Conservation (phyloP, 1,140 invertebrate species). For the Watersipora subatra region DNA sequence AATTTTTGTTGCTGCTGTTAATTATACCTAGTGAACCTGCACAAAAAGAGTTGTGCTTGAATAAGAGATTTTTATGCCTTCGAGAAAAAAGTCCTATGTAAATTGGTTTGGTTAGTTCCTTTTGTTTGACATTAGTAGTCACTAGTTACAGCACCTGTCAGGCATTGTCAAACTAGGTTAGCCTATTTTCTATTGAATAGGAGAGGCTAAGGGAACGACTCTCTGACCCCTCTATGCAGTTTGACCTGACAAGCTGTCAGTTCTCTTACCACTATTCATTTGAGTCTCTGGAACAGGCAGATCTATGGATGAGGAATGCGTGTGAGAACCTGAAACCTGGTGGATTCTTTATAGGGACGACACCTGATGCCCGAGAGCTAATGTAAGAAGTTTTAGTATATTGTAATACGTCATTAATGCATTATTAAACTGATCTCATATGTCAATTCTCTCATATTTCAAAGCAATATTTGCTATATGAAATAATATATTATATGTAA, state of each 20-base stretch:
- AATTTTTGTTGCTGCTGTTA: too few species aligned
- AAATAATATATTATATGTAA: too few species aligned
- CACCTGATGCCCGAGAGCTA: slow-evolving; percentile 82
- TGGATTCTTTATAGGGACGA: slow-evolving; percentile 91
- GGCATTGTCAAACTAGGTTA: too few species aligned
- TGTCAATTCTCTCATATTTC: too few species aligned
- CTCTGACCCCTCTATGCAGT: slow-evolving; percentile 52
- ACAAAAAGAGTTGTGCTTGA: too few species aligned
- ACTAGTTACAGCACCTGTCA: too few species aligned
- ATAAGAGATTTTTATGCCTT: too few species aligned
- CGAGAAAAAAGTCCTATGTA: too few species aligned
- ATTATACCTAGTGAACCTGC: too few species aligned
- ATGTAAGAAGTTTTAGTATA: slow-evolving; percentile 54
- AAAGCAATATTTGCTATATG: neutral
- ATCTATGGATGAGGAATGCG: slow-evolving; percentile 82
- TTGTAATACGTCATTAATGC: neutral
- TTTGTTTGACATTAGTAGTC: too few species aligned
- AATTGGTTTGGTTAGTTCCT: too few species aligned
- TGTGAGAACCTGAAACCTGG: slow-evolving; percentile 71
- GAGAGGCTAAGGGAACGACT: slow-evolving; percentile 55
- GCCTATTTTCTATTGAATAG: too few species aligned
- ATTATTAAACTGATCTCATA: neutral
- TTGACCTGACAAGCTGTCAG: slow-evolving; percentile 89
- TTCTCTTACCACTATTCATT: slow-evolving; percentile 93
- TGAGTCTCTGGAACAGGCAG: slow-evolving; percentile 75